Percentiles rank a stretch among this genome's conserved stretches.
Conservation (phyloP, 2,797 vertebrate genomes). For the Pseudocheirus occidentalis region DNA sequence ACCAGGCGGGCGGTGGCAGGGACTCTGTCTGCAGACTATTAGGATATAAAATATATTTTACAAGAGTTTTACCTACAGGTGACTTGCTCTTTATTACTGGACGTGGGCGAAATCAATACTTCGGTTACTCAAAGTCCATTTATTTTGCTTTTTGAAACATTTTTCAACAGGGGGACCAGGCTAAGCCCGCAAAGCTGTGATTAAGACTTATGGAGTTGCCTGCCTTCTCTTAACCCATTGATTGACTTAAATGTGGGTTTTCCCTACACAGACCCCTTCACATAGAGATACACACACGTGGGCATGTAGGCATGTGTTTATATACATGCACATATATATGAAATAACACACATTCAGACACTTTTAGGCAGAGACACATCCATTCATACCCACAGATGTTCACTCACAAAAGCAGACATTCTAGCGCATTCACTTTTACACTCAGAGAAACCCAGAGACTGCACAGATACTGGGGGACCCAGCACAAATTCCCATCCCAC, state of each 20-base stretch:
- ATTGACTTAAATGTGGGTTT: constrained; percentile 79
- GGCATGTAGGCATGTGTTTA: background rate
- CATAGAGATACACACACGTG: constrained; percentile 4
- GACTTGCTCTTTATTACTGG: constrained; percentile 90
- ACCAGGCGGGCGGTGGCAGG: constrained; percentile 77
- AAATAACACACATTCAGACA: constrained; percentile 6
- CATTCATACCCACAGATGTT: background rate
- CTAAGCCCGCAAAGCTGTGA: constrained; percentile 88
- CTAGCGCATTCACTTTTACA: background rate
- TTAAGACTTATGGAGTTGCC: constrained; percentile 86
- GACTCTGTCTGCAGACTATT: constrained; percentile 89
- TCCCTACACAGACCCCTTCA: constrained; percentile 9
- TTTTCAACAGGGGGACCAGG: constrained; percentile 87
- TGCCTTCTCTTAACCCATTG: constrained; percentile 83
- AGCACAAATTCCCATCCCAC: background rate
- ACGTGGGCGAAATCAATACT: constrained; percentile 90
- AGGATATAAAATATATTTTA: constrained; percentile 91
- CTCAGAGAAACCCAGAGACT: background rate
- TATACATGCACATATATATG: background rate
- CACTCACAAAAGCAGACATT: background rate
- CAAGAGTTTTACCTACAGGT: constrained; percentile 90
- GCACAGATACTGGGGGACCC: background rate
- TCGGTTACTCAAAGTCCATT: constrained; percentile 87
- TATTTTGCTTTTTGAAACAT: constrained; percentile 89
- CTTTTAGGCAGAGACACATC: background rate